Conservation (phyloP, 2,888 invertebrate species). For the Ophonus ardosiacus region DNA sequence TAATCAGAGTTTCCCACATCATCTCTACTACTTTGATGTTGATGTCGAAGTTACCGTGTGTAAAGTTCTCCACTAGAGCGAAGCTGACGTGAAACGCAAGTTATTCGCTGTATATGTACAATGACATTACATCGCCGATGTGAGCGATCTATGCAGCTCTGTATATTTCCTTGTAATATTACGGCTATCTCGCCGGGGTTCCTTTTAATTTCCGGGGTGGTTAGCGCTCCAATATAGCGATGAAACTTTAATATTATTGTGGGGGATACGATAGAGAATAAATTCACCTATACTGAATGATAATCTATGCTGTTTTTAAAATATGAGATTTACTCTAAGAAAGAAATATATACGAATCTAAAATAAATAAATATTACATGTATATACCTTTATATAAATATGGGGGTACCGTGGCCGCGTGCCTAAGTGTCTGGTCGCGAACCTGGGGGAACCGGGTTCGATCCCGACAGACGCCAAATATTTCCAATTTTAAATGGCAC, state of each 20-base stretch:
- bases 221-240: neutral
- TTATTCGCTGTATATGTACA: constrained; percentile 1
- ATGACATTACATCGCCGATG: constrained; percentile 30
- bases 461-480: too few species aligned
- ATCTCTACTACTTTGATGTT: neutral
- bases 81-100: neutral
- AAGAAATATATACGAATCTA: neutral
- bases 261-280: neutral
- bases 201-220: constrained; percentile 41
- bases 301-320: neutral
- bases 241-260: constrained; percentile 42
- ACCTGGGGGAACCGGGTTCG: too few species aligned
- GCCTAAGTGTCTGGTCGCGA: too few species aligned
- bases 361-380: too few species aligned
- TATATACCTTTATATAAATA: too few species aligned
- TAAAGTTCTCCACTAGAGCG: neutral
- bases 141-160: neutral
- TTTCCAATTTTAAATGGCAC: too few species aligned
- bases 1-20: neutral
- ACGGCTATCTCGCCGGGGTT: constrained; percentile 23
- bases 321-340: neutral
- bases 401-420: too few species aligned
- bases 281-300: neutral
- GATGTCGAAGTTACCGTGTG: neutral
- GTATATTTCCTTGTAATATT: constrained; percentile 12